Evolutionary conservation across 2,888 invertebrate genomes (phyloP), one percentile per base, ranked within the genome.

Genomic region (Oeneis ivallda): DNA sequence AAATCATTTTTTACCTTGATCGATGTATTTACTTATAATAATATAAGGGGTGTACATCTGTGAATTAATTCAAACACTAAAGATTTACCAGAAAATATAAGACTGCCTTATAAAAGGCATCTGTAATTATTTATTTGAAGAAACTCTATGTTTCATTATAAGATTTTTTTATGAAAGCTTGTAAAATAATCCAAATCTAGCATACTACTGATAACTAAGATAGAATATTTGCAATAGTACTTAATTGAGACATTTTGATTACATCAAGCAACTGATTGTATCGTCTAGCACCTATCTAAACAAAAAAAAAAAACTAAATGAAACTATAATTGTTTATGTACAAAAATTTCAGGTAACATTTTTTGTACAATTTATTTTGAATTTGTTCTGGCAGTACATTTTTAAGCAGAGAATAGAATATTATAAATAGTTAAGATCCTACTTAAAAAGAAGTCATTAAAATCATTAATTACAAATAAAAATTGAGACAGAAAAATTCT

Each of bases 271-370:
- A 65, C 39, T 32, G 60, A 39, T 52, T 47, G 65, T 78, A 76
- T 64, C 64, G 71, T 75, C 79, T 79, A 84, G 84, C 85, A 84
- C 82, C 83, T 81, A 79, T 71, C 67, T 76, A 79, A 64, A 80
- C 79, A 77, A 61, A 70, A 70, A 71, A 62, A 70, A 66, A 66
- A 70, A 69, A 62, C 70, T 65, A 68, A 71, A 63, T 75, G 79
- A 78, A 80, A 58, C 65, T 70, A 69, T 73, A 77, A 72, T 69
- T 71, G 65, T 78, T 76, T 76, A 81, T 76, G 84, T 80, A 82
- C 74, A 83, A 81, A 83, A 83, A 85, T 82, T 81, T 85, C 85
- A 85, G 87, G 86, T 87, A 86, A 85, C 84, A 65, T 83, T 86
- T 84, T 86, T 87, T 89, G 86, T 89, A 89, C 87, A 83, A 80